phyloP scores from a whole-genome alignment of 2,888 invertebrate genomes.

The Colostygia pectinataria region DNA sequence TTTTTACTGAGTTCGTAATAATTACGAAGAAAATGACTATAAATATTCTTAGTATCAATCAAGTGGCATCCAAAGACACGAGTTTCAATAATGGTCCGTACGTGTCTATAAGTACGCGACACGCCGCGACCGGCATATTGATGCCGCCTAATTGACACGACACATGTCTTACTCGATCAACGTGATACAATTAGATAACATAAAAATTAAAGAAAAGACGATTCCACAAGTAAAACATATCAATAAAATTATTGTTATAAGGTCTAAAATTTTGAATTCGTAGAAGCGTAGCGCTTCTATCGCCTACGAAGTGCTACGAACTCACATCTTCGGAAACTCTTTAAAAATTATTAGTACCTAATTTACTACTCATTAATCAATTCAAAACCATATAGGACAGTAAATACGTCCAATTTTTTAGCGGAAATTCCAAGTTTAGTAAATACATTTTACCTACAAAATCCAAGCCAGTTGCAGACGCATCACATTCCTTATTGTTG shows the following conservation, averaged over 20 bases:
- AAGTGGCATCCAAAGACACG: slow-evolving; percentile 36
- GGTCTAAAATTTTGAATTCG: slow-evolving; percentile 20
- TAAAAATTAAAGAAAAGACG: not conserved
- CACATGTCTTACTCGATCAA: slow-evolving; percentile 11
- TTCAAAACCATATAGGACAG: slow-evolving; percentile 7
- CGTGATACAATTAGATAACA: slow-evolving; percentile 4
- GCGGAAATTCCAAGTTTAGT: slow-evolving; percentile 13
- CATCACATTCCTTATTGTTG: slow-evolving; percentile 56
- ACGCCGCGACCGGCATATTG: slow-evolving; percentile 59
- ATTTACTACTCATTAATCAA: slow-evolving; percentile 3
- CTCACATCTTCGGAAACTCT: slow-evolving; percentile 3
- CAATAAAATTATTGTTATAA: not conserved
- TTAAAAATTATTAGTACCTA: not conserved
- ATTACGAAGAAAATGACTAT: not conserved
- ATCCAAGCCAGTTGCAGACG: slow-evolving; percentile 45
- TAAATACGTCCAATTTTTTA: not conserved
- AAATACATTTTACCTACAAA: slow-evolving; percentile 30
- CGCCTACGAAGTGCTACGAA: slow-evolving; percentile 64
- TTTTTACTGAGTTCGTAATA: too few species aligned
- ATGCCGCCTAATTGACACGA: slow-evolving; percentile 53
- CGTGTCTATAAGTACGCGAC: slow-evolving; percentile 47
- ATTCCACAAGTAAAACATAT: not conserved
- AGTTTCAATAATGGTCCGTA: slow-evolving; percentile 49
- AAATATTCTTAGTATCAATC: slow-evolving; percentile 27
- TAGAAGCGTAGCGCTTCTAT: slow-evolving; percentile 43